Percentiles rank a stretch among this genome's conserved stretches.
These are phyloP conservation scores for Semnopithecus entellus DNA, from an alignment of 2,113 vertebrate species.

Conservation along the genomic window DNA sequence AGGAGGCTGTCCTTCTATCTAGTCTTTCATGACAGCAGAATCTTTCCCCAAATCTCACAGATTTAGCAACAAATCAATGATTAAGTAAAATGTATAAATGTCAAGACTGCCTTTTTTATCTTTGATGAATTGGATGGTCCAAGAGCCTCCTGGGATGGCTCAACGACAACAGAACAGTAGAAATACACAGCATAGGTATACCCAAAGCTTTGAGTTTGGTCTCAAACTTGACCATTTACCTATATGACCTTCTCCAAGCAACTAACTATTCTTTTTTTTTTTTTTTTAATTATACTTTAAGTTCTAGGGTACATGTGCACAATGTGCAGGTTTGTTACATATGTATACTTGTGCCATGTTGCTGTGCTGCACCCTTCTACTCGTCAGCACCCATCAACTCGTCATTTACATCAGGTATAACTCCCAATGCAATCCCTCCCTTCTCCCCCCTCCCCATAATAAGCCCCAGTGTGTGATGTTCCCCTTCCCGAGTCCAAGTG, in stretches of 20 bases:
- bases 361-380: no score
- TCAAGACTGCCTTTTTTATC: neutral
- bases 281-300: no score
- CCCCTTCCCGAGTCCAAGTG: no score
- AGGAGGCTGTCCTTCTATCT: neutral
- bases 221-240: neutral
- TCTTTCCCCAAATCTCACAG: neutral
- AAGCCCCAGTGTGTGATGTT: no score
- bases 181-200: neutral
- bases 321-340: no score
- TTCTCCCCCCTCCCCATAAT: rapidly evolving
- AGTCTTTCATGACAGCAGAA: neutral
- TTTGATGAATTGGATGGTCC: neutral
- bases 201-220: neutral
- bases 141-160: neutral
- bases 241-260: neutral
- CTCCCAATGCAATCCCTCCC: no score
- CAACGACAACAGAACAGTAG: neutral
- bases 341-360: no score
- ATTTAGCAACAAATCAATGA: neutral
- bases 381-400: no score
- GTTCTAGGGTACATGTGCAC: no score
- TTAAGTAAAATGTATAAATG: neutral
- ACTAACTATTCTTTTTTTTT: neutral
- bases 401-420: no score